Percentiles rank a stretch among this genome's conserved stretches.
phyloP scores from a whole-genome alignment of 2,113 vertebrate genomes.

The Formicarius rufipectus region DNA sequence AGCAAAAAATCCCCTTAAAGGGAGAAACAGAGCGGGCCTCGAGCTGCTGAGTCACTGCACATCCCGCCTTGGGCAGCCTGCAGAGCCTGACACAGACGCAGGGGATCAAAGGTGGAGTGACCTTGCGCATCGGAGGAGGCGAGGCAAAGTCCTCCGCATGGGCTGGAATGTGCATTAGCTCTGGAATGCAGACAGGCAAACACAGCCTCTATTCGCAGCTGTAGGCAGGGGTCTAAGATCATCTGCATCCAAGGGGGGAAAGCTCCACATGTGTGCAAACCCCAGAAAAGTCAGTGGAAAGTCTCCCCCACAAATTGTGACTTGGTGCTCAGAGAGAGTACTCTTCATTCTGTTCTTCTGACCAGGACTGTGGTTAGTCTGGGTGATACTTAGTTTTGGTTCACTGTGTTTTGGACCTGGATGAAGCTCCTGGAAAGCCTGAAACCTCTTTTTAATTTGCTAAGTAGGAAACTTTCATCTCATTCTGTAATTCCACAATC shows the following conservation, averaged over 20 bases:
- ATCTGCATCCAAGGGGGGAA: neutral
- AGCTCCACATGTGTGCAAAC: neutral
- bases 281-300: neutral
- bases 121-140: neutral
- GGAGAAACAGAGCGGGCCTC: neutral
- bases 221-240: neutral
- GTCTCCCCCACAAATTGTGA: neutral
- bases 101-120: conserved; percentile 45
- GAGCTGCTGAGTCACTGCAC: conserved; percentile 22
- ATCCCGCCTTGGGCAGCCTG: neutral
- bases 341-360: neutral
- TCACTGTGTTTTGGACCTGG: neutral
- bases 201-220: neutral
- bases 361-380: neutral
- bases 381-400: neutral
- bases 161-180: conserved; percentile 51
- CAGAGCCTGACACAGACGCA: neutral
- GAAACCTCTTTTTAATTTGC: conserved; percentile 49
- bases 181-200: conserved; percentile 59
- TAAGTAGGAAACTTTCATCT: conserved; percentile 5
- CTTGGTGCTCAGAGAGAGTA: neutral
- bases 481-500: neutral
- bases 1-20: conserved; percentile 35
- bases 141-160: neutral
- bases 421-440: neutral